Conservation (phyloP, 2,888 invertebrate species). For the Penaeus monodon region DNA sequence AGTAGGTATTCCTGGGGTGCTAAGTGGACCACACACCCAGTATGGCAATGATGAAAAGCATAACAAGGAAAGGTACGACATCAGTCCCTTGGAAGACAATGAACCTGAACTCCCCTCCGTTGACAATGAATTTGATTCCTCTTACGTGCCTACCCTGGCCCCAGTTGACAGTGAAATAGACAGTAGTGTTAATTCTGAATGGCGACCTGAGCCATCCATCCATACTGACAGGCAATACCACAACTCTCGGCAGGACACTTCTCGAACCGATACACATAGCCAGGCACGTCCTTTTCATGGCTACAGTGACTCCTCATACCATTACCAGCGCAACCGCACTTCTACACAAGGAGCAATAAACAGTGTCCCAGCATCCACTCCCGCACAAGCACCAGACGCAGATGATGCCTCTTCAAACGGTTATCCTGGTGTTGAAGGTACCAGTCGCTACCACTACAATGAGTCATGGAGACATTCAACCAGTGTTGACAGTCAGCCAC, state of each 20-base stretch:
- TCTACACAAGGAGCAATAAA: too few species aligned
- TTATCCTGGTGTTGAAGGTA: not conserved
- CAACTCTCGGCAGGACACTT: not conserved
- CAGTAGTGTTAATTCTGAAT: not conserved
- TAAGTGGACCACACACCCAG: constrained; percentile 20
- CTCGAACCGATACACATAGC: constrained; percentile 3
- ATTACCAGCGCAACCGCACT: too few species aligned
- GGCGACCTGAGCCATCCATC: not conserved
- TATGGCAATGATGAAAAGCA: constrained; percentile 14
- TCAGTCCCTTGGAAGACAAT: constrained; percentile 53
- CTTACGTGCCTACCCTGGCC: not conserved
- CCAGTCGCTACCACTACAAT: constrained; percentile 39
- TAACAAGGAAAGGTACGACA: constrained; percentile 52
- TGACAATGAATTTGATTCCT: constrained; percentile 9
- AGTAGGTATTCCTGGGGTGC: constrained; percentile 44
- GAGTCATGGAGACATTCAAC: constrained; percentile 27
- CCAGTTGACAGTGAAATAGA: constrained; percentile 15
- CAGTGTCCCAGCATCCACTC: not conserved
- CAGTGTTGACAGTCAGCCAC: not conserved
- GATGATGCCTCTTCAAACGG: not conserved
- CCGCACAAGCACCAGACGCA: not conserved
- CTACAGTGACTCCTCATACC: too few species aligned
- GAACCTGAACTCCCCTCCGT: constrained; percentile 18
- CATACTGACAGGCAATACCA: too few species aligned
- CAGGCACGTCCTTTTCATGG: too few species aligned